These are phyloP conservation scores for Lasiurus borealis DNA, from an alignment of 2,113 vertebrate genomes.

Conservation along the genomic window DNA sequence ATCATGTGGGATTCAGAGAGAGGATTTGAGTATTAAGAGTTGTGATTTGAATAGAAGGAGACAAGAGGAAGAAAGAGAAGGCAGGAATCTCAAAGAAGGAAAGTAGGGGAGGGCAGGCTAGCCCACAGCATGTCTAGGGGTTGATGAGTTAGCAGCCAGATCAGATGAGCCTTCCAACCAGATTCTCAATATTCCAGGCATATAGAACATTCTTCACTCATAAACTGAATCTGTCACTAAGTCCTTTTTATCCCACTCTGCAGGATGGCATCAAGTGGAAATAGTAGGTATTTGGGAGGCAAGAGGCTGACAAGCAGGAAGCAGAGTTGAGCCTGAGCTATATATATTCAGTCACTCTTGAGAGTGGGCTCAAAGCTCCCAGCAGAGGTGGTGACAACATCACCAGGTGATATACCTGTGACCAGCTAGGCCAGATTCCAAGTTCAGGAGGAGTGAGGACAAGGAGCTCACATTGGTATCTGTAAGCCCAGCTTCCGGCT, in stretches of 20 bases:
- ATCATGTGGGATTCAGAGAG: neutral
- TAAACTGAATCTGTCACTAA: conserved; percentile 59
- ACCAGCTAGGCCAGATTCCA: neutral
- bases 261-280: conserved; percentile 77
- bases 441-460: too few relatives aligned
- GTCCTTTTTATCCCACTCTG: conserved; percentile 76
- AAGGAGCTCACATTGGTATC: neutral
- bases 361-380: conserved; percentile 61
- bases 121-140: neutral
- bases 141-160: neutral
- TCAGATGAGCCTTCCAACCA: neutral
- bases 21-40: neutral
- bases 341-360: conserved; percentile 83
- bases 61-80: neutral
- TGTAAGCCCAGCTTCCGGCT: neutral
- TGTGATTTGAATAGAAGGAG: neutral
- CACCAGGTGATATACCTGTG: neutral
- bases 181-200: neutral
- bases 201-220: neutral
- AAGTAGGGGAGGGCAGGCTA: neutral
- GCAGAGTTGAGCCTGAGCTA: conserved; percentile 76
- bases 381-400: neutral
- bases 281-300: conserved; percentile 63
- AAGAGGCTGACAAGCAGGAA: conserved; percentile 79
- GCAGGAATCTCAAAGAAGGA: neutral